phyloP scores from a whole-genome alignment of 2,888 invertebrate genomes.

The Sinelater perroti region DNA sequence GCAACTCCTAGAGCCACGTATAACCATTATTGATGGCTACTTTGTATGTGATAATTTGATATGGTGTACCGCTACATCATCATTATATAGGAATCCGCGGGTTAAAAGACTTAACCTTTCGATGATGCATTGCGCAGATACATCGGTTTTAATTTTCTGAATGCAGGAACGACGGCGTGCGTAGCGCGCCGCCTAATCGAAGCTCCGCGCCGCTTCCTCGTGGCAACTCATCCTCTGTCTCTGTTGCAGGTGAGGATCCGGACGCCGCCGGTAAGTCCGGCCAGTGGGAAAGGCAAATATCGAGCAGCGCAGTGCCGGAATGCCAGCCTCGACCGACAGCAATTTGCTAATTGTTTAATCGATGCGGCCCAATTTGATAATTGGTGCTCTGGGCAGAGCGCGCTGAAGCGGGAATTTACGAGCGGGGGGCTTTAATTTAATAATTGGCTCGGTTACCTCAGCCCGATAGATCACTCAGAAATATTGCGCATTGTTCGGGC shows the following conservation, averaged over 20 bases:
- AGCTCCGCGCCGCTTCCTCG: slow-evolving; percentile 1
- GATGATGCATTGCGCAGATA: slow-evolving; percentile 46
- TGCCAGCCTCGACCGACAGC: slow-evolving; percentile 2
- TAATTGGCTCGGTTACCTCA: slow-evolving; percentile 3
- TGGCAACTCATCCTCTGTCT: not conserved
- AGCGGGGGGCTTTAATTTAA: not conserved
- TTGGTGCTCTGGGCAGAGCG: not conserved
- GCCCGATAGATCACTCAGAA: slow-evolving; percentile 13
- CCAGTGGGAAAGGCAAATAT: slow-evolving; percentile 24
- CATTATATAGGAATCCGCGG: slow-evolving; percentile 53
- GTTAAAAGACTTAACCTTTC: slow-evolving; percentile 53
- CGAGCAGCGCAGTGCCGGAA: slow-evolving; percentile 12
- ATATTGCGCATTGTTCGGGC: slow-evolving; percentile 11
- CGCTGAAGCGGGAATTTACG: no score
- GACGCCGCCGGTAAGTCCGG: not conserved
- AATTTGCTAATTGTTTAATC: slow-evolving; percentile 22
- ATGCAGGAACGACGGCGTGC: slow-evolving; percentile 1
- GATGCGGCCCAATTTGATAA: slow-evolving; percentile 6
- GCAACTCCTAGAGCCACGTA: slow-evolving; percentile 37
- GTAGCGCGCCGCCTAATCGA: not conserved
- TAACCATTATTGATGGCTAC: slow-evolving; percentile 41
- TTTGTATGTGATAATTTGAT: slow-evolving; percentile 54
- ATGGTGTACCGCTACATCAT: slow-evolving; percentile 52
- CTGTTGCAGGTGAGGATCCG: slow-evolving; percentile 26
- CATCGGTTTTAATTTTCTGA: slow-evolving; percentile 20